Base-by-base conservation (phyloP, 1,140 invertebrate genomes). In the Samia ricini region DNA sequence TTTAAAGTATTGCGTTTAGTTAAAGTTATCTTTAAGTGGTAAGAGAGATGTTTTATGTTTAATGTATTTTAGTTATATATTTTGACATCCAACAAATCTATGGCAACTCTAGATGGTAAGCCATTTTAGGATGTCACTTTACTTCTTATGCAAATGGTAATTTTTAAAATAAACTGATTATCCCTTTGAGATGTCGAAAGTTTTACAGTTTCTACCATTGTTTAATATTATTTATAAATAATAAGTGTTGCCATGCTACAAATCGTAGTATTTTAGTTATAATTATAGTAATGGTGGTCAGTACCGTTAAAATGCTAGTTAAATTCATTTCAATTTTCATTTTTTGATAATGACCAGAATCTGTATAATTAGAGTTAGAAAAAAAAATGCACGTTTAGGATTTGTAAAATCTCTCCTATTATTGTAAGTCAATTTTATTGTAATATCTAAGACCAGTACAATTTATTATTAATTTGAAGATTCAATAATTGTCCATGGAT, bases 361-460 rank as follows among this genome's bases (percentile, higher is more conserved):
- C 15, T 42, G n/a, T 42, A 42, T 42, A 4, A 10, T 15, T 42
- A 42, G 33, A 12, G 12, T 42, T 42, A 42, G 33, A 12, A 15
- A 15, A 42, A 12, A 42, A 42, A 42, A 42, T 42, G 33, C 33
- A 42, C 33, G 0, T 42, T 42, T 42, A 42, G 33, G 33, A 42
- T 42, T 42, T 42, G 33, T 42, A 42, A 42, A 42, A 42, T 42
- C 33, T 42, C 33, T 42, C 33, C 33, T 42, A 42, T 42, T 42
- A 42, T 42, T 42, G 33, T 42, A 42, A 42, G 33, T 42, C 33
- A 42, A 42, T 42, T 42, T 2, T 42, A 42, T 42, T 42, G n/a
- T 42, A 15, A 42, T 15, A 2, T 42, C 3, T 42, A 42, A 12
- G 4, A 42, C 12, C 33, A 42, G 33, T 42, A 42, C 33, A 42